Base-by-base conservation (phyloP, 1,140 invertebrate species). In the Hyles vespertilio region DNA sequence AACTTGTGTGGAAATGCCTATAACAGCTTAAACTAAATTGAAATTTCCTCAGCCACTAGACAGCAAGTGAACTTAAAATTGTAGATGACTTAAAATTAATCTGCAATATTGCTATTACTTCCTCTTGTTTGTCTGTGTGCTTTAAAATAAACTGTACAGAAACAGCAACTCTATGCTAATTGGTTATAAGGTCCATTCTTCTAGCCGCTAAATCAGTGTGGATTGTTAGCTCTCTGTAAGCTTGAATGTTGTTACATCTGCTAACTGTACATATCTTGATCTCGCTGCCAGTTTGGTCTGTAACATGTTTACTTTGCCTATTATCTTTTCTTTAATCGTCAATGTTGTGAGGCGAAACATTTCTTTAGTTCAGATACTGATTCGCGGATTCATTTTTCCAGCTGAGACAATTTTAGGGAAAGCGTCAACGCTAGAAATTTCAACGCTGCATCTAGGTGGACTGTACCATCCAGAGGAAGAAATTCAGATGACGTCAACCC, bases 361-460 rank as follows among this genome's bases (percentile, higher is more conserved):
- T 22, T 56, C 5, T 7, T 44, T 5, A 12, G 45, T 47, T 48
- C 8, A 8, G 32, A 34, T 48, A 55, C 10, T 48, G 32, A 56
- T 34, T 56, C 4, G 45, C 45, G 22, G 44, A 33, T 34, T 33
- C 45, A 36, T 11, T 66, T 76, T 88, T 81, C 62, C 91, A 96
- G 94, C 93, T 74, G 95, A 97, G 87, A 93, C 95, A 5, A 92
- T 92, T 72, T 89, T 96, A 79, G 94, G 94, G 11, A 94, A 95
- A 74, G 92, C 94, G 57, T 93, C 93, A 36, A 93, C 93, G 32
- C 90, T 97, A 69, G 94, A 96, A 86, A 94, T 95, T 76, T 92
- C 94, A 0, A 93, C 92, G 2, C 91, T 97, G 10, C 94, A 97
- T 78, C 89, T 96, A 51, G 95, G 95, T 36, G 94, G 95, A 3